Base-by-base conservation (phyloP, 2,797 vertebrate genomes). In the Oreonectes daqikongensis region DNA sequence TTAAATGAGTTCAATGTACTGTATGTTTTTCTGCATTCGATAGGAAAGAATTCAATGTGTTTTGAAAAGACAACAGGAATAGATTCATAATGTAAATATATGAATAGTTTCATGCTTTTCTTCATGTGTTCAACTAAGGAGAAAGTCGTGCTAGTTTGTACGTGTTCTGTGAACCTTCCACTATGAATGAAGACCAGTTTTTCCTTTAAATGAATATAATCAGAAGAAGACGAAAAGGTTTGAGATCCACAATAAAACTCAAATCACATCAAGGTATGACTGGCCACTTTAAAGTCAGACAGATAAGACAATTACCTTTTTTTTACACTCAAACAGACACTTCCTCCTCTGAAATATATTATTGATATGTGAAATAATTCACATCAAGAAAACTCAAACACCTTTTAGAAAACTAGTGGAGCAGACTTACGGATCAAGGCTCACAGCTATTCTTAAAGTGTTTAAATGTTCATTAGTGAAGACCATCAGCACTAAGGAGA, bases 401-500 rank as follows among this genome's bases (percentile, higher is more conserved):
- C n/a, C n/a, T n/a, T n/a, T n/a, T n/a, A n/a, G n/a, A n/a, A n/a
- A n/a, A n/a, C n/a, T n/a, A n/a, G n/a, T n/a, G n/a, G n/a, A n/a
- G n/a, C n/a, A n/a, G 20, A 59, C 28, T 24, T n/a, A 38, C 26
- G 5, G 42, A 38, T 78, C n/a, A 67, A 72, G 44, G 28, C 61
- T 55, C 64, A 64, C 32, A 64, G 68, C 46, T 67, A 66, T 65
- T 72, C 30, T 17, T 40, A 59, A 72, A 66, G 70, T 67, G 70
- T 52, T 78, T 72, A 78, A 59, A 78, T 44, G 7, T 61, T 66
- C 26, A 11, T 72, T 72, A 72, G 77, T 48, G 15, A 66, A 60
- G 50, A 26, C 30, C 50, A 78, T 78, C 59, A 72, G 20, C 17
- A 10, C 60, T 32, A 28, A 57, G 65, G 1, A 67, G 22, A 67